Evolutionary conservation across 1,140 invertebrate genomes (phyloP).

Genomic region (Cotesia chilonis): DNA sequence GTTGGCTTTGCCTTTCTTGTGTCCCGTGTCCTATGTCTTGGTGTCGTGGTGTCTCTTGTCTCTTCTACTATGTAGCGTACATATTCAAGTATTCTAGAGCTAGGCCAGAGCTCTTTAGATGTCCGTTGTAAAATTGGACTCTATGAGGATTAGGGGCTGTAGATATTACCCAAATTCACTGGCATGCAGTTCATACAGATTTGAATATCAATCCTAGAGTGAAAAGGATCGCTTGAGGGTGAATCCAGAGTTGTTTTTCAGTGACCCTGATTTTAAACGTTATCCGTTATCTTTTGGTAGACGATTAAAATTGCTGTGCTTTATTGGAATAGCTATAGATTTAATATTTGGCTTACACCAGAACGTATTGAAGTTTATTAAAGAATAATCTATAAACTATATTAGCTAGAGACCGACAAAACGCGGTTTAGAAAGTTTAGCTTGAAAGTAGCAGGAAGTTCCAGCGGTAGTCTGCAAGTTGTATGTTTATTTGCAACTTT

Average conservation of each 20-base stretch:
- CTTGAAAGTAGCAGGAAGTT: too few relatives aligned
- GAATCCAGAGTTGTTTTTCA: conserved; percentile 42
- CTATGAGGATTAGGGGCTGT: conserved; percentile 27
- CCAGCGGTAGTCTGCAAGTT: too few relatives aligned
- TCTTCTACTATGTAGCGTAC: too few relatives aligned
- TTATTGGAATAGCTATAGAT: too few relatives aligned
- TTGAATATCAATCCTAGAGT: conserved; percentile 61
- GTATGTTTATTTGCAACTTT: too few relatives aligned
- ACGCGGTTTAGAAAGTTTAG: too few relatives aligned
- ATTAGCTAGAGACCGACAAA: too few relatives aligned
- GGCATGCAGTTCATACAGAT: conserved; percentile 50
- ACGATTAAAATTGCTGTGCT: not conserved
- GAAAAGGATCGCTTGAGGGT: conserved; percentile 46
- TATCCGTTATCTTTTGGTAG: conserved; percentile 40
- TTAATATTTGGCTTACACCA: too few relatives aligned
- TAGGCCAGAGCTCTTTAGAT: not conserved
- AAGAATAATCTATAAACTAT: too few relatives aligned
- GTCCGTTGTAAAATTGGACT: conserved; percentile 37
- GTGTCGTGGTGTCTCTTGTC: not conserved
- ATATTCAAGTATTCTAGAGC: not conserved
- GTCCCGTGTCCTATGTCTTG: not conserved
- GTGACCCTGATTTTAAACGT: conserved; percentile 33
- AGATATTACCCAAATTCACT: not conserved
- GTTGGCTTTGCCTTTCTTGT: too few relatives aligned
- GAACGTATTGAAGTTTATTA: too few relatives aligned